Conservation (phyloP, 1,140 invertebrate genomes). For the Yoshiicerus persimilis region DNA sequence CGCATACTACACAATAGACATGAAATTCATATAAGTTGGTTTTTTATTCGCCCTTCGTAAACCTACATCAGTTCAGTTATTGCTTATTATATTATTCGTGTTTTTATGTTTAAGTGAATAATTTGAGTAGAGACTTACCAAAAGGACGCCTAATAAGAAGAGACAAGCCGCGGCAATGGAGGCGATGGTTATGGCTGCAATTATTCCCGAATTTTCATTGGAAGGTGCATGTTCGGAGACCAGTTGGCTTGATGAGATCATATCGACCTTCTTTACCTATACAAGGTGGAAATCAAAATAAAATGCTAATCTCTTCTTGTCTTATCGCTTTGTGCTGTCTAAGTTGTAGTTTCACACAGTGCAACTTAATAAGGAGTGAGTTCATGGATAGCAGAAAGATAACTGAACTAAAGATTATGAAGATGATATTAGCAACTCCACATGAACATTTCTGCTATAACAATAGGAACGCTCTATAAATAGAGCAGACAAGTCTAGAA, state of each 20-base stretch:
- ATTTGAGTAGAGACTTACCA: slow-evolving; percentile 58
- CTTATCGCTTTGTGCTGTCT: too few species aligned
- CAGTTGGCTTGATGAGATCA: slow-evolving; percentile 35
- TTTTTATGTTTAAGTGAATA: slow-evolving; percentile 36
- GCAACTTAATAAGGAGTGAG: background rate
- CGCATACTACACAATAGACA: background rate
- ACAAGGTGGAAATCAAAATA: background rate
- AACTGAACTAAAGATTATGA: background rate
- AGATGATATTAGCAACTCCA: too few species aligned
- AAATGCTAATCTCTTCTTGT: background rate
- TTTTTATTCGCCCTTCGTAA: background rate
- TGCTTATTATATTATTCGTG: slow-evolving; percentile 11
- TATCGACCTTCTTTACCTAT: slow-evolving; percentile 46
- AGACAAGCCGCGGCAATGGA: slow-evolving; percentile 60
- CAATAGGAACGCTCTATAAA: background rate
- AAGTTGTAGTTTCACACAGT: background rate
- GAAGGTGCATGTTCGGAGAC: slow-evolving; percentile 48
- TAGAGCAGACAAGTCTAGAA: background rate
- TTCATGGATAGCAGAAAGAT: background rate
- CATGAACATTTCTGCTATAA: too few species aligned
- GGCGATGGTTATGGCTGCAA: slow-evolving; percentile 59
- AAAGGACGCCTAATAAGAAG: slow-evolving; percentile 64
- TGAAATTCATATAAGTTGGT: background rate
- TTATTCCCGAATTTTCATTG: slow-evolving; percentile 55
- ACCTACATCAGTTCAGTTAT: background rate